A percentile compares a stretch with the other conserved stretches of the same genome.
phyloP scores from a whole-genome alignment of 1,140 invertebrate species.

The Microplitis demolitor region DNA sequence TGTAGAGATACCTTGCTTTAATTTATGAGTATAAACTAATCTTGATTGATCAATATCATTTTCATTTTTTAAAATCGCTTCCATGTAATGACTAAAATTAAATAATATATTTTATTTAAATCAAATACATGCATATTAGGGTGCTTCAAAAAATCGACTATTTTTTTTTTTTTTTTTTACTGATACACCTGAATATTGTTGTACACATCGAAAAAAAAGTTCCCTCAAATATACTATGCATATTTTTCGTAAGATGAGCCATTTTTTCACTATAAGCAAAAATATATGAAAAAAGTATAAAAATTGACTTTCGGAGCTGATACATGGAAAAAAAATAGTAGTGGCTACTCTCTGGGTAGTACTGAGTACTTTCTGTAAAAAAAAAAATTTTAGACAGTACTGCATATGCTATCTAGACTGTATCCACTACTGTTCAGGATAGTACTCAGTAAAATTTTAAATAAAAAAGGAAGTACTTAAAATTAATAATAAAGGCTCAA shows the following conservation, averaged over 20 bases:
- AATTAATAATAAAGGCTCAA: background rate
- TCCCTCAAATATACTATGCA: too few relatives aligned
- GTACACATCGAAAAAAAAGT: too few relatives aligned
- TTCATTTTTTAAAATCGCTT: slow-evolving; percentile 40
- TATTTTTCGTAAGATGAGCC: too few relatives aligned
- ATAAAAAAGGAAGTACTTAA: background rate
- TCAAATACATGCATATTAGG: background rate
- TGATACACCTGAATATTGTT: too few relatives aligned
- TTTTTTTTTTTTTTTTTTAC: background rate
- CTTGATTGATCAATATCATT: slow-evolving; percentile 28
- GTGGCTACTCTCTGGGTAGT: too few relatives aligned
- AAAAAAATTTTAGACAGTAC: too few relatives aligned
- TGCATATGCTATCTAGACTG: too few relatives aligned
- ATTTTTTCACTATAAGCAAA: too few relatives aligned
- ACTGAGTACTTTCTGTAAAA: too few relatives aligned
- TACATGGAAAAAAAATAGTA: background rate
- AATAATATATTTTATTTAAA: slow-evolving; percentile 10
- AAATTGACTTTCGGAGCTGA: background rate
- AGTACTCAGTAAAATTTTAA: too few relatives aligned
- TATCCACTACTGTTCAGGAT: too few relatives aligned
- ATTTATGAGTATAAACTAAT: slow-evolving; percentile 57
- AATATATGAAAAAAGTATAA: too few relatives aligned
- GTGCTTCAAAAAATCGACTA: background rate
- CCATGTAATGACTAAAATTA: slow-evolving; percentile 55
- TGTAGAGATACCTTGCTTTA: slow-evolving; percentile 50